Base-by-base conservation (phyloP, 2,113 vertebrate species). In the Podiceps cristatus region DNA sequence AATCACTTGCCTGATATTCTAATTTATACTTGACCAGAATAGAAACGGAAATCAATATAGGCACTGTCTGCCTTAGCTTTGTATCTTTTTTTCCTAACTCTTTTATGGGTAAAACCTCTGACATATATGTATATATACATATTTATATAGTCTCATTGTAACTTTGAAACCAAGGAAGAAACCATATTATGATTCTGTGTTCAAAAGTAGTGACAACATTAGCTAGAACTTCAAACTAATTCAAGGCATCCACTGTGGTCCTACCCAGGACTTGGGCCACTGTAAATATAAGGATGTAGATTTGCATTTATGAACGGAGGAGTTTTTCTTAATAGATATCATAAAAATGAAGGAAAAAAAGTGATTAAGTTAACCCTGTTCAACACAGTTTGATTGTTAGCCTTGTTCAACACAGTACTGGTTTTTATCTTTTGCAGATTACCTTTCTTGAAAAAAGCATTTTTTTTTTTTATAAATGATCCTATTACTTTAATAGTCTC, bases 401-500 rank as follows among this genome's bases (percentile, higher is more conserved):
- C 53, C 45, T 91, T 96, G 83, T 80, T 95, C 88, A 93, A 63
- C 49, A 83, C 22, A 64, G 33, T 86, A 88, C 88, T 86, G 29
- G 37, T 96, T 97, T 95, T 97, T 96, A 92, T 81, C 90, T 92
- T 96, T 87, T 90, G 66, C 25, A 82, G 29, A 83, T 96, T 97
- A 95, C 63, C 63, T 97, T 91, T 91, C 40, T 71, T 52, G 66
- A 64, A 90, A 95, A 97, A 97, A 75, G 11, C 18, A 10, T 40
- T 60, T 86, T 93, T 40, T 60, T 86, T 93, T 37, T 96, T 35
- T 40, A 82, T 35, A 98, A 98, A 97, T 91, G 63, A 94, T 94
- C 73, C 56, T 93, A 92, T 98, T 98, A 97, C 74, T 96, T 97
- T 98, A 97, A 97, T 94, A 94, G 90, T 73, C 92, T 94, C 67